Percentiles rank a stretch among this genome's conserved stretches.
Evolutionary conservation across 1,140 invertebrate species (phyloP).

Genomic region (Euura lappo): DNA sequence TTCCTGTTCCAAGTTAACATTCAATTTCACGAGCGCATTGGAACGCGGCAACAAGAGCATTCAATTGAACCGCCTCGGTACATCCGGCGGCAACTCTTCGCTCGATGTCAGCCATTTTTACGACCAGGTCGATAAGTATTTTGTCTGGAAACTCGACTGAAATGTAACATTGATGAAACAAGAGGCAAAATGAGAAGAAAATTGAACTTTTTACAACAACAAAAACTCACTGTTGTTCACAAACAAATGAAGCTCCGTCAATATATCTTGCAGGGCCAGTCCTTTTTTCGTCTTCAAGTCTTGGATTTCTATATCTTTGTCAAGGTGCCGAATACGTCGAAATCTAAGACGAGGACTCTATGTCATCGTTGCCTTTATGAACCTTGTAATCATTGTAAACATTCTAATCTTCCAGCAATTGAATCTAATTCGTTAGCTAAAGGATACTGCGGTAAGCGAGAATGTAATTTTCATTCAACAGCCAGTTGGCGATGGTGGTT

Average conservation of each 20-base stretch:
- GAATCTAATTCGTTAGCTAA: slow-evolving; percentile 36
- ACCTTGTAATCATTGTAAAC: slow-evolving; percentile 9
- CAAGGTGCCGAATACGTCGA: slow-evolving; percentile 31
- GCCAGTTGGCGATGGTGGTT: slow-evolving; percentile 85
- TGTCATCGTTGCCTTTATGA: neutral
- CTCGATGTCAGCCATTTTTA: slow-evolving; percentile 85
- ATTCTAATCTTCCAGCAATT: slow-evolving; percentile 31
- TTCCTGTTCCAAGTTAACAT: neutral
- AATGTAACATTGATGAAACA: slow-evolving; percentile 45
- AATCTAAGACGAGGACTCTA: neutral
- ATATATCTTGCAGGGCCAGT: slow-evolving; percentile 86
- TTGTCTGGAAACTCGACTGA: slow-evolving; percentile 83
- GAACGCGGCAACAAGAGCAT: slow-evolving; percentile 80
- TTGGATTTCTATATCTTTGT: slow-evolving; percentile 72
- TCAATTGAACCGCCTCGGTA: slow-evolving; percentile 85
- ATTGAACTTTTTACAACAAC: neutral
- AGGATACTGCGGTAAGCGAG: slow-evolving; percentile 84
- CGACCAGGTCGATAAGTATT: slow-evolving; percentile 75
- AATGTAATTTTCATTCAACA: slow-evolving; percentile 86
- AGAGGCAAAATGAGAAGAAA: neutral
- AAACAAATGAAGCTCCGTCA: slow-evolving; percentile 85
- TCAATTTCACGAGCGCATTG: slow-evolving; percentile 69
- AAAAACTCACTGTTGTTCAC: slow-evolving; percentile 81
- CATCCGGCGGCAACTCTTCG: slow-evolving; percentile 77
- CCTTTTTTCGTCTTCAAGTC: slow-evolving; percentile 87